phyloP scores from a whole-genome alignment of 2,888 invertebrate genomes.

The Eristalis pertinax region DNA sequence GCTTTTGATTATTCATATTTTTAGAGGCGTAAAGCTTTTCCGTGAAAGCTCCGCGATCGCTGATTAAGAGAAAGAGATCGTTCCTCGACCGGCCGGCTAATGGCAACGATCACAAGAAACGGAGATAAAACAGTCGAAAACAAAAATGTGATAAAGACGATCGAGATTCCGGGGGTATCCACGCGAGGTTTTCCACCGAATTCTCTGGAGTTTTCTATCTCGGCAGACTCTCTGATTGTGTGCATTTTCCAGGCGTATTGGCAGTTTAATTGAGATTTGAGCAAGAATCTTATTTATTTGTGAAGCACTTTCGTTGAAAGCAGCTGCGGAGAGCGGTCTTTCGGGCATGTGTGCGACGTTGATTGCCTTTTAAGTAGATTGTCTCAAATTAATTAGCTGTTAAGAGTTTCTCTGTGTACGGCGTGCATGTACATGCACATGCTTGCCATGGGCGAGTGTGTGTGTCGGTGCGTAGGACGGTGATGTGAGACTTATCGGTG shows the following conservation, averaged over 20 bases:
- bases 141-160: neutral
- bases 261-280: neutral
- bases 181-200: too few species aligned
- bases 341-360: neutral
- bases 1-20: neutral
- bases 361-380: neutral
- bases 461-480: too few species aligned
- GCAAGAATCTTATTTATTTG: neutral
- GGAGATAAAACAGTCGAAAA: neutral
- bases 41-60: neutral
- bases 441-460: too few species aligned
- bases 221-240: neutral
- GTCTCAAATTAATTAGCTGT: neutral
- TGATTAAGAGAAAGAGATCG: neutral
- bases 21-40: neutral
- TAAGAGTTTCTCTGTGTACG: too few species aligned
- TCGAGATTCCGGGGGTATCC: neutral
- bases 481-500: too few species aligned
- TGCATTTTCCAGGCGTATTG: neutral
- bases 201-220: neutral
- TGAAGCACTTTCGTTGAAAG: neutral
- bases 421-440: too few species aligned
- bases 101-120: neutral
- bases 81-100: neutral
- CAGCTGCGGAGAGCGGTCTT: neutral